phyloP scores from a whole-genome alignment of 1,140 invertebrate species.

The Lepidurus couesii region DNA sequence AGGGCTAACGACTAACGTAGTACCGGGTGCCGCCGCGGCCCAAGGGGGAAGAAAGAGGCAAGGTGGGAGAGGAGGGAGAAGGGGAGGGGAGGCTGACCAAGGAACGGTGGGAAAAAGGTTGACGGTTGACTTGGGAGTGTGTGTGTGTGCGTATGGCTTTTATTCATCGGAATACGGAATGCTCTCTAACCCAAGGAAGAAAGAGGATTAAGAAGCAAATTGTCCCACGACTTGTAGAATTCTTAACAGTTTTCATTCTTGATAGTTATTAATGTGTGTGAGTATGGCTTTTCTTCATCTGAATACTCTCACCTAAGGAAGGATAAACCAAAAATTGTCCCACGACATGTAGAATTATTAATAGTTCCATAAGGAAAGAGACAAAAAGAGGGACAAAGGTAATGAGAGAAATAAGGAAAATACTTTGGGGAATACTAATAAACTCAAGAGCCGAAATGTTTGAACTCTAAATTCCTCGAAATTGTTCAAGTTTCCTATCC shows the following conservation, averaged over 20 bases:
- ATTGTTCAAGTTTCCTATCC: too few relatives aligned
- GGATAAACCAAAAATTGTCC: not conserved
- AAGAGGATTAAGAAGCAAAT: too few relatives aligned
- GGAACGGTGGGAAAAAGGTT: conserved; percentile 14
- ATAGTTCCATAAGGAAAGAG: not conserved
- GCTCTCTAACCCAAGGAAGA: too few relatives aligned
- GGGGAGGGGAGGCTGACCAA: not conserved
- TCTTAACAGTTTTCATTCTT: too few relatives aligned
- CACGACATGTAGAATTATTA: not conserved
- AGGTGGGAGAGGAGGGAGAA: not conserved
- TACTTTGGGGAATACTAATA: not conserved
- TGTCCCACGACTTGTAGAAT: too few relatives aligned
- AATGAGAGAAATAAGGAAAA: not conserved
- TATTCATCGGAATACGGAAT: not conserved
- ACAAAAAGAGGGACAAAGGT: not conserved
- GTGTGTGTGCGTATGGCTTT: conserved; percentile 2
- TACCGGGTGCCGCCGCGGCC: not conserved
- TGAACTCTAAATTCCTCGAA: too few relatives aligned
- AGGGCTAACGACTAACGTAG: not conserved
- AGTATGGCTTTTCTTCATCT: not conserved
- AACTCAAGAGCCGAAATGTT: not conserved
- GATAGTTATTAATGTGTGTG: not conserved
- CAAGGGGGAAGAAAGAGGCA: not conserved
- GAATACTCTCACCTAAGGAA: not conserved
- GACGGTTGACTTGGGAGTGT: not conserved